Conservation (phyloP, 2,113 vertebrate species). For the Okapia johnstoni region DNA sequence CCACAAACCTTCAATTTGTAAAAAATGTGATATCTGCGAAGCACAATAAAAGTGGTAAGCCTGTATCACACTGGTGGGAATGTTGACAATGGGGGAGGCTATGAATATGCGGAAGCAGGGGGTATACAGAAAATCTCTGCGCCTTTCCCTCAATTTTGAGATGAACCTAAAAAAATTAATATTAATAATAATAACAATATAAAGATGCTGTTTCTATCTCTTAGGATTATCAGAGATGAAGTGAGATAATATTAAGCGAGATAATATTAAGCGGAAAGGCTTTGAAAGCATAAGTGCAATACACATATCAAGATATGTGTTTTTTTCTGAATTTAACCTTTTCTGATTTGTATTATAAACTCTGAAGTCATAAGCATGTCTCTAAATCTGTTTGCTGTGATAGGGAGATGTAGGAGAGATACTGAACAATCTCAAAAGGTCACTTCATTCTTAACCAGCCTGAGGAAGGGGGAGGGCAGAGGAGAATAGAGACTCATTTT, state of each 20-base stretch:
- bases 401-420: neutral
- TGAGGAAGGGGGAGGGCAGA: neutral
- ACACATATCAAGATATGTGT: neutral
- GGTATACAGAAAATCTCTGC: neutral
- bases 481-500: neutral
- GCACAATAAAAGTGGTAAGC: neutral
- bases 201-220: neutral
- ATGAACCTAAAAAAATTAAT: neutral
- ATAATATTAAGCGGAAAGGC: neutral
- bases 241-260: neutral
- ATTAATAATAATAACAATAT: neutral
- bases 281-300: constrained; percentile 8
- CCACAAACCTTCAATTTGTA: neutral
- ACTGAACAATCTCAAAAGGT: neutral
- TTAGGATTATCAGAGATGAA: neutral
- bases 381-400: constrained; percentile 25
- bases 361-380: constrained; percentile 9
- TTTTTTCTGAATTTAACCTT: constrained; percentile 44
- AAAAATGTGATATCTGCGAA: neutral
- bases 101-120: neutral
- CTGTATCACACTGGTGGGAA: neutral
- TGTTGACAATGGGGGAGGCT: neutral
- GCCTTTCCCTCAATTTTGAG: neutral
- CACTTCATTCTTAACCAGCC: neutral
- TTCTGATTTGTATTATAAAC: constrained; percentile 10